Evolutionary conservation across 2,113 vertebrate genomes (phyloP).

Genomic region (Camelus bactrianus): DNA sequence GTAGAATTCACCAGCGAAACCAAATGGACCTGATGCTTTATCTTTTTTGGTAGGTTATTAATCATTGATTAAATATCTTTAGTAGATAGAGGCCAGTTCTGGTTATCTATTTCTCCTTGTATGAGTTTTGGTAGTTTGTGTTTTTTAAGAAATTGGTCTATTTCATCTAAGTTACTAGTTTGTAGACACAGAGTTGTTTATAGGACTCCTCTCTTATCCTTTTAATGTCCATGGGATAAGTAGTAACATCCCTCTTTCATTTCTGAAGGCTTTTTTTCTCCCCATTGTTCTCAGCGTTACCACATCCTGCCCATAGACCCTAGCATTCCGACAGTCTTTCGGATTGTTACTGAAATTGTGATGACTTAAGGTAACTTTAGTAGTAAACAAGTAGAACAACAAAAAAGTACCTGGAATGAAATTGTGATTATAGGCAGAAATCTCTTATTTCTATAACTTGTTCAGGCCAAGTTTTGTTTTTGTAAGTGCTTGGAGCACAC

Average conservation of each 20-base stretch:
- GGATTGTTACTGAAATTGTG: not conserved
- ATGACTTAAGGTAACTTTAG: not conserved
- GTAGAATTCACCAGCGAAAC: slow-evolving; percentile 9
- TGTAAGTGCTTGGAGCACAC: not conserved
- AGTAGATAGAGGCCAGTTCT: not conserved
- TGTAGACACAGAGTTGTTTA: not conserved
- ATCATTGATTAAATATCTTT: not conserved
- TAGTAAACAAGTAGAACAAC: not conserved
- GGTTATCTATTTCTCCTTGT: not conserved
- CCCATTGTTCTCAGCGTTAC: not conserved
- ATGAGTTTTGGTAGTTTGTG: slow-evolving; percentile 19
- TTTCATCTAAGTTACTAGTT: not conserved
- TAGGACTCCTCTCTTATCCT: not conserved
- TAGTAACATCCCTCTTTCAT: not conserved
- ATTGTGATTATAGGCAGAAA: not conserved
- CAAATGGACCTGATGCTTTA: not conserved
- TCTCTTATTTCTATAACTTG: not conserved
- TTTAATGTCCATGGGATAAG: not conserved
- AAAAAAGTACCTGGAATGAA: not conserved
- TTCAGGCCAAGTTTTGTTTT: not conserved
- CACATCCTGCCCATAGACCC: not conserved
- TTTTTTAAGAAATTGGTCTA: slow-evolving; percentile 1
- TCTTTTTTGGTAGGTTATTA: not conserved
- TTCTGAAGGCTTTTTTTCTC: not conserved
- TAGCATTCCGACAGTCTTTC: not conserved